These are phyloP conservation scores for Brenthis daphne DNA, from an alignment of 2,888 invertebrate genomes.

Conservation along the genomic window DNA sequence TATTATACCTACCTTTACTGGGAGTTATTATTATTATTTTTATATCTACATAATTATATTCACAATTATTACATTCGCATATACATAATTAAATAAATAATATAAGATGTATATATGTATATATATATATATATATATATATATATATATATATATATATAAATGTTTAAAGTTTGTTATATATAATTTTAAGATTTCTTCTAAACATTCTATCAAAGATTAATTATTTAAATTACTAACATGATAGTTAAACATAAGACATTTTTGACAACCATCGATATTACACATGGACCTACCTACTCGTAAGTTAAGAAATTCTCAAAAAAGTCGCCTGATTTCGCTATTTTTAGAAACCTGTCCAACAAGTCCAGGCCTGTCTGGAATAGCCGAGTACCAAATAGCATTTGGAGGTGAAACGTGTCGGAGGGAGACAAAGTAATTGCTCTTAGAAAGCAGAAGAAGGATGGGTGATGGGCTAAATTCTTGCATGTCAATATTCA, in stretches of 20 bases:
- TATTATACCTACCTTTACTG: too few relatives aligned
- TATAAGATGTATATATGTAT: too few relatives aligned
- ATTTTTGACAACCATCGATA: neutral
- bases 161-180: too few relatives aligned
- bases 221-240: too few relatives aligned
- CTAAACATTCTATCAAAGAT: too few relatives aligned
- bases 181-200: too few relatives aligned
- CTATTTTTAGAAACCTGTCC: constrained; percentile 80
- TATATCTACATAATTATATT: too few relatives aligned
- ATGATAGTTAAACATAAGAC: neutral
- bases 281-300: constrained; percentile 42
- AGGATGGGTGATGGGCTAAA: constrained; percentile 70
- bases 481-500: constrained; percentile 65
- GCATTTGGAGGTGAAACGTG: constrained; percentile 78
- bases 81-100: too few relatives aligned
- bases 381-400: constrained; percentile 62
- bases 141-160: too few relatives aligned
- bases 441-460: constrained; percentile 61
- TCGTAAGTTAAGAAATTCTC: constrained; percentile 54
- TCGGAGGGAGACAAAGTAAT: constrained; percentile 67
- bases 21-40: too few relatives aligned
- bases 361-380: constrained; percentile 72
- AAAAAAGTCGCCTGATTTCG: constrained; percentile 61
- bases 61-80: too few relatives aligned
- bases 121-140: too few relatives aligned